Evolutionary conservation across 2,113 vertebrate genomes (phyloP).

Genomic region (Nesoenas mayeri): DNA sequence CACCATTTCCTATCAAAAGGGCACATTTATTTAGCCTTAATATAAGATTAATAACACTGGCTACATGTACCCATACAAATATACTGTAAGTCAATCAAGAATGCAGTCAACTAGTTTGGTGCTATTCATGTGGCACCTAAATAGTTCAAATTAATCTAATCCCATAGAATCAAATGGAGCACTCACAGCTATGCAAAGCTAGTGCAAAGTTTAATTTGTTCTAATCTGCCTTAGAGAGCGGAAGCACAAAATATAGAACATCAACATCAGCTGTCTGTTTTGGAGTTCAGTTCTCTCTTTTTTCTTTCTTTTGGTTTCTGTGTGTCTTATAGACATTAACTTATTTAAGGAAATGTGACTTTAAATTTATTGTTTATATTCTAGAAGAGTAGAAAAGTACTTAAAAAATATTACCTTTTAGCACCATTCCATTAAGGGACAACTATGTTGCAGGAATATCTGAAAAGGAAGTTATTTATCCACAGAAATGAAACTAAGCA

Average conservation of each 20-base stretch:
- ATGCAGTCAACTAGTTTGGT: not conserved
- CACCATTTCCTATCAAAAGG: slow-evolving; percentile 18
- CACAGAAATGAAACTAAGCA: not conserved
- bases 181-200: not conserved
- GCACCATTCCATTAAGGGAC: not conserved
- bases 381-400: not conserved
- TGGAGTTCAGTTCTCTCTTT: not conserved
- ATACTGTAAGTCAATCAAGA: slow-evolving; percentile 6
- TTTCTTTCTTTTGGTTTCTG: not conserved
- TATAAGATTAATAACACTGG: slow-evolving; percentile 22
- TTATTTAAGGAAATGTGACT: not conserved
- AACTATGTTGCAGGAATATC: not conserved
- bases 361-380: not conserved
- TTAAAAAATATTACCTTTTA: not conserved
- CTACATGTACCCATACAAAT: not conserved
- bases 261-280: not conserved
- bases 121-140: not conserved
- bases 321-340: not conserved
- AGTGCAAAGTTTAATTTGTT: slow-evolving; percentile 41
- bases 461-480: not conserved
- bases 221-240: not conserved
- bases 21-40: slow-evolving; percentile 38
- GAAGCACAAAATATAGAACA: slow-evolving; percentile 2
- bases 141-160: slow-evolving; percentile 42
- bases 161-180: slow-evolving; percentile 8